These are phyloP conservation scores for Seira musarum DNA, from an alignment of 2,888 invertebrate species.

Conservation along the genomic window DNA sequence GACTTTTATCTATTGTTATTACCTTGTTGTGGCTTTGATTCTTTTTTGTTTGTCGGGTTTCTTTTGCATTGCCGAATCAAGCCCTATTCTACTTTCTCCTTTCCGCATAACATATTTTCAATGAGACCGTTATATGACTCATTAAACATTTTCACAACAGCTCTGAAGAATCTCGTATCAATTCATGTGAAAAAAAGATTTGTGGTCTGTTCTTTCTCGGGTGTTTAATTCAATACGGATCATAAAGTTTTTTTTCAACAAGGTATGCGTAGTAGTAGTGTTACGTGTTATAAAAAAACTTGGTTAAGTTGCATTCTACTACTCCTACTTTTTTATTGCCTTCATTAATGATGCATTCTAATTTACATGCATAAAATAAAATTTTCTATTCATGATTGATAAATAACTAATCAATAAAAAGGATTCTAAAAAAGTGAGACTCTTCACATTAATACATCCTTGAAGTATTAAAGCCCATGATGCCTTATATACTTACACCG, in stretches of 20 bases:
- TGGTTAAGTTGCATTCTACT: neutral
- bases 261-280: neutral
- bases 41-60: neutral
- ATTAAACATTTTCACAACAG: constrained; percentile 6
- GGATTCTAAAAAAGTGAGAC: neutral
- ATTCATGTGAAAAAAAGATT: neutral
- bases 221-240: neutral
- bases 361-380: neutral
- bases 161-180: neutral
- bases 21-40: neutral
- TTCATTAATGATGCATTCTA: constrained; percentile 10
- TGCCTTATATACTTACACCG: neutral
- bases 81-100: no score
- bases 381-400: constrained; percentile 6
- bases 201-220: neutral
- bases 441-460: neutral
- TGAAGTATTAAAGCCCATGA: neutral
- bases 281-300: neutral
- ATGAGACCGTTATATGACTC: constrained; percentile 3
- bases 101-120: no score
- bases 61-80: neutral
- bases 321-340: constrained; percentile 7
- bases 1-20: neutral
- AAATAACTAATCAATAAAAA: constrained; percentile 10
- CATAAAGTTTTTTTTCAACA: neutral